A percentile compares a stretch with the other conserved stretches of the same genome.
These are phyloP conservation scores for Ammodramus savannarum DNA, from an alignment of 2,113 vertebrate genomes.

Conservation along the genomic window DNA sequence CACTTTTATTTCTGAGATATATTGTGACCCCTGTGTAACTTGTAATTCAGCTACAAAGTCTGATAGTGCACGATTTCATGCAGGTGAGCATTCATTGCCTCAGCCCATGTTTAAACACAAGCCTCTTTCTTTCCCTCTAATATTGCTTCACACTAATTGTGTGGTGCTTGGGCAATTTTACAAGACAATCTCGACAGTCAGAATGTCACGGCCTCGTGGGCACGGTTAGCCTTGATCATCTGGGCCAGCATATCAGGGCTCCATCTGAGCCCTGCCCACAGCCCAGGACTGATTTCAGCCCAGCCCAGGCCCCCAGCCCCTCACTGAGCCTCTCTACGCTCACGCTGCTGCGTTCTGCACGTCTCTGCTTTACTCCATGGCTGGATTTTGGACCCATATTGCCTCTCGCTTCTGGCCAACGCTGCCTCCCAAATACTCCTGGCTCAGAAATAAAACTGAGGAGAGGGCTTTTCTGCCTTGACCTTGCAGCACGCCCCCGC, in stretches of 20 bases:
- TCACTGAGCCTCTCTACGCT: accelerated
- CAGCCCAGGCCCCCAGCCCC: not conserved
- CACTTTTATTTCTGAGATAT: not conserved
- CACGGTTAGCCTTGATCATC: not conserved
- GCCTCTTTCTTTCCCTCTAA: not conserved
- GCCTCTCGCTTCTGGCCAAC: not conserved
- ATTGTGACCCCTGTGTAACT: not conserved
- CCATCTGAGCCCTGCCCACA: not conserved
- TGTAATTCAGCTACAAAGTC: not conserved
- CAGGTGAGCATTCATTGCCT: not conserved
- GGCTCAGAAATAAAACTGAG: not conserved
- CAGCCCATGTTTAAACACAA: not conserved
- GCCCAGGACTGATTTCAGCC: not conserved
- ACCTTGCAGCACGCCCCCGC: not conserved
- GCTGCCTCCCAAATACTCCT: not conserved
- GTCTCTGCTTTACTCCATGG: not conserved
- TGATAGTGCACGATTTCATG: not conserved
- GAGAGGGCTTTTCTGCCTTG: not conserved
- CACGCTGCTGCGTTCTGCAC: not conserved
- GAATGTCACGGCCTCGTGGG: accelerated
- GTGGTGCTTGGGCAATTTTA: not conserved
- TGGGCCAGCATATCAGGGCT: not conserved
- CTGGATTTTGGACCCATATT: not conserved
- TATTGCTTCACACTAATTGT: not conserved
- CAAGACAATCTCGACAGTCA: accelerated